Base-by-base conservation (phyloP, 2,888 invertebrate genomes). In the Drosophila emarginata region DNA sequence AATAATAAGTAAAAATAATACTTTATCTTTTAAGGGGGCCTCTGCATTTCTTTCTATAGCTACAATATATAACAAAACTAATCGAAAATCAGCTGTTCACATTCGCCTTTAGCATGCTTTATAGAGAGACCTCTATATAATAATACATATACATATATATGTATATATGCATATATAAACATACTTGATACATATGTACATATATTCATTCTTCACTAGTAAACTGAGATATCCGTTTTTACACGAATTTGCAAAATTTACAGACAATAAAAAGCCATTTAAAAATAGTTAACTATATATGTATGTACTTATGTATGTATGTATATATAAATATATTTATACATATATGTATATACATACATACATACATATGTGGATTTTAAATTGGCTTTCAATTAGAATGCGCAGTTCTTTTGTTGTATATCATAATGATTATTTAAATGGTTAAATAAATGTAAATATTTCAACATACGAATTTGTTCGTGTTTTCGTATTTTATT, bases 321-420 rank as follows among this genome's bases (percentile, higher is more conserved):
- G 52, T 61, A 32, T 32, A 4, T 32, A 32, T 32, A 11, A 1
- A 56, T 65, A 51, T 21, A 45, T 18, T 11, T 18, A 21, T 21
- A 45, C 1, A 32, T 9, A 11, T 32, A 32, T 9, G 11, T 11
- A 56, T 65, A 40, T 45, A 18, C 18, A 18, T 45, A 21, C 21
- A 45, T 45, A 56, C 7, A 15, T 45, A 45, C n/a, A 7, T 15
- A 15, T 45, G 51, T 61, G 40, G 18, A 18, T 15, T 36, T 21
- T 58, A 67, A 80, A 87, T 75, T 73, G 58, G 45, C 58, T 53
- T 63, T 75, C 66, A 54, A 79, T 75, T 75, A 64, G 53, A 56
- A 67, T 69, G 64, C 67, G 59, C 64, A 72, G 50, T 75, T 14
- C 12, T 53, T 18, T 50, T 45, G 36, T 12, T 59, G 18, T 52